phyloP scores from a whole-genome alignment of 2,888 invertebrate genomes.

The Sipha maydis region DNA sequence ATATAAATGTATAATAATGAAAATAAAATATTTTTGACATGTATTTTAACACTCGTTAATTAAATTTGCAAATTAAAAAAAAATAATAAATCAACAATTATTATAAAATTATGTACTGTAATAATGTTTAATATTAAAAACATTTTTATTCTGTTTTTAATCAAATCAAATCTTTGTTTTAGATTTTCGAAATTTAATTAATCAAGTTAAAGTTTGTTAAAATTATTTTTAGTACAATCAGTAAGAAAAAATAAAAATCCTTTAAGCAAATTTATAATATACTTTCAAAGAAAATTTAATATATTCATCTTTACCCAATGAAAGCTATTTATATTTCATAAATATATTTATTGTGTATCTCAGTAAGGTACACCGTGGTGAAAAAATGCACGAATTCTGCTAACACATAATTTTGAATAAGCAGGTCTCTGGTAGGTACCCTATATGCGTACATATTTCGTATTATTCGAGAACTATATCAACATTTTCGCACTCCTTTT shows the following conservation, averaged over 20 bases:
- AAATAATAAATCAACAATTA: not conserved
- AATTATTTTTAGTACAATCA: not conserved
- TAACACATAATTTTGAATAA: no score
- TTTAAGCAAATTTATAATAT: no score
- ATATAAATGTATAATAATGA: no score
- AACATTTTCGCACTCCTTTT: not conserved
- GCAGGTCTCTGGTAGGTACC: no score
- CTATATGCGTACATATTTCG: not conserved
- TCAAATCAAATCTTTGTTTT: not conserved
- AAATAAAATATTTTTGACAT: not conserved
- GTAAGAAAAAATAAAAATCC: not conserved
- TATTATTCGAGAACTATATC: not conserved
- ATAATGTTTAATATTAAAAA: not conserved
- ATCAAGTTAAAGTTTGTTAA: not conserved
- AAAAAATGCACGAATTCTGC: no score
- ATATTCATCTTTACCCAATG: no score
- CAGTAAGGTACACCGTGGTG: no score
- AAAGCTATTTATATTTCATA: no score
- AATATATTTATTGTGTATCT: no score
- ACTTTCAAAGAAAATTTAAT: no score
- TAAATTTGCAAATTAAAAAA: not conserved
- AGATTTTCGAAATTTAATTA: not conserved
- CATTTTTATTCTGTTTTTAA: not conserved
- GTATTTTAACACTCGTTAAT: not conserved
- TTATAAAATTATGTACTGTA: no score